phyloP scores from a whole-genome alignment of 1,140 invertebrate genomes.

The Ladona fulva region DNA sequence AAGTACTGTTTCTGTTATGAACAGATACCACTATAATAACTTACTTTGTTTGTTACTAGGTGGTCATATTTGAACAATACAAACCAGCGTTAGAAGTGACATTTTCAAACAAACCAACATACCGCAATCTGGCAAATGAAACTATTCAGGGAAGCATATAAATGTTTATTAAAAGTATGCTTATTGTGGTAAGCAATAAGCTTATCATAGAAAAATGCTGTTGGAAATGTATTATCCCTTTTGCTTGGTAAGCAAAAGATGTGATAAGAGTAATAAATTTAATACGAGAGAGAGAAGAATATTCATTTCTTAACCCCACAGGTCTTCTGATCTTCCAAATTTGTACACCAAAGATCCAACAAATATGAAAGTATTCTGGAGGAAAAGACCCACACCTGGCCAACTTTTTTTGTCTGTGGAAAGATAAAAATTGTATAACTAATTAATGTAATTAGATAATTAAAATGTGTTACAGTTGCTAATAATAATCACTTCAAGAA shows the following conservation, averaged over 20 bases:
- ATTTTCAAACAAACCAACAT: neutral
- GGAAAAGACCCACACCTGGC: conserved; percentile 84
- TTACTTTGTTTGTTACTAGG: neutral
- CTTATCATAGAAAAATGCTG: neutral
- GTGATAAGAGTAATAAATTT: neutral
- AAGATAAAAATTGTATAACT: too few species aligned
- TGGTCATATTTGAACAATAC: conserved; percentile 1
- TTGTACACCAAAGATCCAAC: conserved; percentile 83
- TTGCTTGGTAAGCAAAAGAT: neutral
- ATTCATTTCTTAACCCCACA: conserved; percentile 47
- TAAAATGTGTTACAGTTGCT: too few species aligned
- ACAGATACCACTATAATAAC: neutral
- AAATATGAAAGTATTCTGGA: conserved; percentile 95
- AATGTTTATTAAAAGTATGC: too few species aligned
- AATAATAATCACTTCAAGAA: too few species aligned
- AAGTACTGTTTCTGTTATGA: too few species aligned
- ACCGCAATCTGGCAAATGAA: neutral
- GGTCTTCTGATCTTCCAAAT: conserved; percentile 87
- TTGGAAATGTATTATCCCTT: neutral
- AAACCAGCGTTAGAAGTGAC: neutral
- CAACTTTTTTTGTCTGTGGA: conserved; percentile 36
- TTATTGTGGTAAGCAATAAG: too few species aligned
- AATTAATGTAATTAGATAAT: too few species aligned
- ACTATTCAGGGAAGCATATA: neutral
- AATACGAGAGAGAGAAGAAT: neutral